Evolutionary conservation across 2,888 invertebrate species (phyloP), one percentile per base, ranked within the genome.

Genomic region (Philopedon plagiatum): DNA sequence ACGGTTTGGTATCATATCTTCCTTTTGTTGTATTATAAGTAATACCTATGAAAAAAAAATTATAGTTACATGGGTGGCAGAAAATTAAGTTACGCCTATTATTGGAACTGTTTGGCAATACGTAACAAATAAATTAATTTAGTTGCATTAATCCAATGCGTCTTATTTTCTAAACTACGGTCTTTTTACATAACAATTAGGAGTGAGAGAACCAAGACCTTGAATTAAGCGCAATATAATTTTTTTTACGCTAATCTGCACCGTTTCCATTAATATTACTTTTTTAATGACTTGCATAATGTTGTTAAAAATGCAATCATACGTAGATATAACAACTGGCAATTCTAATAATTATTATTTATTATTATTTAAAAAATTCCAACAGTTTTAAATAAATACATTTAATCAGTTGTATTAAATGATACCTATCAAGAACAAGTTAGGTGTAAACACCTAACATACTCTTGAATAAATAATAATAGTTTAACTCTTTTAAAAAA

Each of bases 141-240:
- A 21, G 21, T 5, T 9, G 15, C 13, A 54, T 9, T 54, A 29
- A 54, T 29, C 8, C 15, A 18, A 37, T 57, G 5, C 23, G 58
- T 39, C 26, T 15, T 23, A 23, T 58, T 58, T 13, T 41, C 13
- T 39, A 58, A 54, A 54, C 37, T 15, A 15, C 37, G 34, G 11
- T n/a, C 3, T 58, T 58, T 58, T 58, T 58, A 58, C 58, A 58
- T 58, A 58, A 58, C 39, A 41, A 58, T 41, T 41, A 26, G 41
- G 13, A 58, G 58, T 58, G 58, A 58, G 58, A 58, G 58, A 13
- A 58, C 21, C 58, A 41, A 57, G 57, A 58, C 58, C 58, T 58
- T 58, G 58, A 58, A 26, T 57, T 39, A 21, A 57, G 34, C 8
- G 41, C 41, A 57, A 18, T 21, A 23, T 39, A 41, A 23, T 19